Conservation (phyloP, 2,888 invertebrate species). For the Drosophila mayaguana region DNA sequence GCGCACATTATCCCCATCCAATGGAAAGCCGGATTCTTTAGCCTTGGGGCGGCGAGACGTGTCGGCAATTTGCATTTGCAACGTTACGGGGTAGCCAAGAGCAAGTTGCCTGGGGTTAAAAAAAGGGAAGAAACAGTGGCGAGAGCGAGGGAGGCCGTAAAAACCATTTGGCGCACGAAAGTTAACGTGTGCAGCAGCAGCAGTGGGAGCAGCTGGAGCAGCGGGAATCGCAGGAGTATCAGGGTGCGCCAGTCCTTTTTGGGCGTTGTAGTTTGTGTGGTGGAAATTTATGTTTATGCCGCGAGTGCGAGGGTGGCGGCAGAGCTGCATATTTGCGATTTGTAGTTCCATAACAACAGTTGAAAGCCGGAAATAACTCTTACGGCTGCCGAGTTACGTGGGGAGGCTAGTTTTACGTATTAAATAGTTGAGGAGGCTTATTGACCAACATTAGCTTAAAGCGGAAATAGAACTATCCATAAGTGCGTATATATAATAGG, state of each 20-base stretch:
- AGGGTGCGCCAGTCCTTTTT: conserved; percentile 30
- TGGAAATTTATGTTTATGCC: conserved; percentile 54
- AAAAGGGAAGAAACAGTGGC: background rate
- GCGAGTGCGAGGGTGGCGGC: conserved; percentile 35
- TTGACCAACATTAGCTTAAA: conserved; percentile 1
- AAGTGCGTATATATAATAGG: background rate
- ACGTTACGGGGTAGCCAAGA: conserved; percentile 29
- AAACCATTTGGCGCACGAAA: conserved; percentile 72
- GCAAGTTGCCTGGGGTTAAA: conserved; percentile 15
- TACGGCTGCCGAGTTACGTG: conserved; percentile 33
- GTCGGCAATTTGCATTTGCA: conserved; percentile 74
- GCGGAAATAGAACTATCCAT: background rate
- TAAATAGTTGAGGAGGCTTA: background rate
- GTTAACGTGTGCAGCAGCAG: conserved; percentile 52
- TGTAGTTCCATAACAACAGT: conserved; percentile 46
- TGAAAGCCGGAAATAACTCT: conserved; percentile 45
- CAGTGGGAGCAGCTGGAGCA: background rate
- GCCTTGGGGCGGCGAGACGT: conserved; percentile 61
- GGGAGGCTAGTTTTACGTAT: conserved; percentile 34
- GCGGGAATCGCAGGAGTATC: background rate
- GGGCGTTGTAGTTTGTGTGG: conserved; percentile 60
- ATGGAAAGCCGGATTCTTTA: conserved; percentile 17
- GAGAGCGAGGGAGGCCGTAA: conserved; percentile 56
- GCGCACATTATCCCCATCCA: conserved; percentile 32
- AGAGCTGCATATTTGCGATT: conserved; percentile 47